Conservation (phyloP, 2,797 vertebrate species). For the Columba guinea region DNA sequence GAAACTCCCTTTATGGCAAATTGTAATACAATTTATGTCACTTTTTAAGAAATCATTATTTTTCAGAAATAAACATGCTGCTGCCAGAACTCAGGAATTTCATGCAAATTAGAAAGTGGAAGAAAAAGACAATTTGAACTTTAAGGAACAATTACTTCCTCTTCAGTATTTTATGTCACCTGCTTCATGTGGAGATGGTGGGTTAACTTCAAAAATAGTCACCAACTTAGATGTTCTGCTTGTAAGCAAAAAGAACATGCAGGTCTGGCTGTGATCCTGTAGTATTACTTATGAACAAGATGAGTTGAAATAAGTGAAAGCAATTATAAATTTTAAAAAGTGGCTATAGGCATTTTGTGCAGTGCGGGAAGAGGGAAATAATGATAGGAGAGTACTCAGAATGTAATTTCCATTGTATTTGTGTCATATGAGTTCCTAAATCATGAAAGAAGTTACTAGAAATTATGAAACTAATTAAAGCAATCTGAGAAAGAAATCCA, state of each 20-base stretch:
- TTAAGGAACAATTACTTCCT: neutral
- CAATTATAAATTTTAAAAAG: neutral
- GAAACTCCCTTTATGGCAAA: neutral
- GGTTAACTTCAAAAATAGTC: neutral
- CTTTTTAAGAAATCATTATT: neutral
- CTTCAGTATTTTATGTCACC: neutral
- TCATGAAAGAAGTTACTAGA: neutral
- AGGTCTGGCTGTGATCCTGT: neutral
- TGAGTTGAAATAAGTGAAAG: neutral
- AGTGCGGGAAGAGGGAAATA: neutral
- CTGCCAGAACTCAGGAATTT: neutral
- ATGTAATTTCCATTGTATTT: neutral
- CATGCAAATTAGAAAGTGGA: neutral
- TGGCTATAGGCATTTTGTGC: neutral
- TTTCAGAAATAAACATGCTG: neutral
- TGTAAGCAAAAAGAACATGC: neutral
- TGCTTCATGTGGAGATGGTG: neutral
- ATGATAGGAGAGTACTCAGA: neutral
- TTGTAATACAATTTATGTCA: neutral
- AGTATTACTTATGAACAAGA: neutral
- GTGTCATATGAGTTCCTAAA: neutral
- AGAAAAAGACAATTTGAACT: neutral
- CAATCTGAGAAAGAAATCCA: neutral
- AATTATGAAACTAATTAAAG: constrained; percentile 17
- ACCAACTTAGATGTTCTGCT: neutral